Percentiles rank a stretch among this genome's conserved stretches.
phyloP scores from a whole-genome alignment of 1,140 invertebrate species.

The Medauroidea extradentata region DNA sequence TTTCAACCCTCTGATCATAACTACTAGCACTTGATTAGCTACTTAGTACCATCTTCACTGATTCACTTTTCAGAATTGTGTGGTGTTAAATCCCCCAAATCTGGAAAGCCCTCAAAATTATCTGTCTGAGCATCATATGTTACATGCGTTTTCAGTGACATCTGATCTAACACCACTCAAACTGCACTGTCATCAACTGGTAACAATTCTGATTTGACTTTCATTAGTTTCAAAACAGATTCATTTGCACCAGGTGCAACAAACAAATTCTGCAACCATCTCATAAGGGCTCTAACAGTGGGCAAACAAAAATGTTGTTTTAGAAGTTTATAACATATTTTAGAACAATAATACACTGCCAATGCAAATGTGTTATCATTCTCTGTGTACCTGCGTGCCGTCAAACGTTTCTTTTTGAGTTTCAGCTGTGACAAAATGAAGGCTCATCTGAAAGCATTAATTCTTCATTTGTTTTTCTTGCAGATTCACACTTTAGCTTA shows the following conservation, averaged over 20 bases:
- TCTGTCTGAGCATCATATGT: background rate
- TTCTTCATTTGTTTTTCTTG: background rate
- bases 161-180: background rate
- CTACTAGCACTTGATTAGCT: constrained; percentile 1
- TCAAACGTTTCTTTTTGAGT: background rate
- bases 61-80: background rate
- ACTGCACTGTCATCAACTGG: background rate
- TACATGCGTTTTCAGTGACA: background rate
- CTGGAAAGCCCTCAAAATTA: background rate
- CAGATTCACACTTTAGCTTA: background rate
- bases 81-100: background rate
- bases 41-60: background rate
- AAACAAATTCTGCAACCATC: background rate
- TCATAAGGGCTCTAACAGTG: background rate
- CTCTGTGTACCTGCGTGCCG: background rate
- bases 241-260: background rate
- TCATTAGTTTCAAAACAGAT: background rate
- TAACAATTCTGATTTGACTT: background rate
- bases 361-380: background rate
- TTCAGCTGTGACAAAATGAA: background rate
- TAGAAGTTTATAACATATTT: background rate
- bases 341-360: background rate
- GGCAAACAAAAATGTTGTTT: background rate
- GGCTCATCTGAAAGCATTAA: background rate
- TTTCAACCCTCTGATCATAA: constrained; percentile 1